phyloP scores from a whole-genome alignment of 2,797 vertebrate species.

The Gallinago nigripennis region DNA sequence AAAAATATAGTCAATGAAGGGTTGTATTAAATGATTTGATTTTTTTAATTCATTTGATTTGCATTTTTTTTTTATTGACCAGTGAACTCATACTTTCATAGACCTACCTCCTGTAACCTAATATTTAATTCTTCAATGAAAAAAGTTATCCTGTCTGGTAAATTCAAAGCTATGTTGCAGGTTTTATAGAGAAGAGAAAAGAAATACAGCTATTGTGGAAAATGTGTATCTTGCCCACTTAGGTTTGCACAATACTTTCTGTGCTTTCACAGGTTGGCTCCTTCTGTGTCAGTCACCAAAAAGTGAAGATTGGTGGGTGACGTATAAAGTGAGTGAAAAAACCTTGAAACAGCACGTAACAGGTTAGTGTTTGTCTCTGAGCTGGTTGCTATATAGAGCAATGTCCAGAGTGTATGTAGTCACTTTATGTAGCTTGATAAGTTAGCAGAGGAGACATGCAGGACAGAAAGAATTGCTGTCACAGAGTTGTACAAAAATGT shows the following conservation, averaged over 20 bases:
- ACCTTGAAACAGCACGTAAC: not conserved
- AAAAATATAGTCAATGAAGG: not conserved
- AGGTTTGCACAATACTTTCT: not conserved
- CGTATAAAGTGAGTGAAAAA: not conserved
- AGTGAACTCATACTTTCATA: not conserved
- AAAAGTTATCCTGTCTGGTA: not conserved
- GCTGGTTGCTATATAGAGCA: not conserved
- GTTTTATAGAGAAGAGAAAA: not conserved
- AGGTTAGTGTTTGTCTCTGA: not conserved
- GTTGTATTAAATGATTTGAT: not conserved
- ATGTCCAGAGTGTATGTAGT: not conserved
- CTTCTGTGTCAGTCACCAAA: not conserved
- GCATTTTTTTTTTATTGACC: not conserved
- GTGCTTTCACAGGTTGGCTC: not conserved
- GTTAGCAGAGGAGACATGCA: not conserved
- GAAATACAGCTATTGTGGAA: not conserved
- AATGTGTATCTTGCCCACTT: not conserved
- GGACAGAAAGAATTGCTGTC: not conserved
- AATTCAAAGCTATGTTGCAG: not conserved
- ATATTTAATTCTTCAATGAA: not conserved
- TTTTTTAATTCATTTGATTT: not conserved
- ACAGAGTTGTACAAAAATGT: not conserved
- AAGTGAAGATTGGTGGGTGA: not conserved
- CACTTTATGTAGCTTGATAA: not conserved
- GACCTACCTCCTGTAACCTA: not conserved